Percentiles rank a stretch among this genome's conserved stretches.
These are phyloP conservation scores for Pitta sordida DNA, from an alignment of 2,113 vertebrate species.

Conservation along the genomic window DNA sequence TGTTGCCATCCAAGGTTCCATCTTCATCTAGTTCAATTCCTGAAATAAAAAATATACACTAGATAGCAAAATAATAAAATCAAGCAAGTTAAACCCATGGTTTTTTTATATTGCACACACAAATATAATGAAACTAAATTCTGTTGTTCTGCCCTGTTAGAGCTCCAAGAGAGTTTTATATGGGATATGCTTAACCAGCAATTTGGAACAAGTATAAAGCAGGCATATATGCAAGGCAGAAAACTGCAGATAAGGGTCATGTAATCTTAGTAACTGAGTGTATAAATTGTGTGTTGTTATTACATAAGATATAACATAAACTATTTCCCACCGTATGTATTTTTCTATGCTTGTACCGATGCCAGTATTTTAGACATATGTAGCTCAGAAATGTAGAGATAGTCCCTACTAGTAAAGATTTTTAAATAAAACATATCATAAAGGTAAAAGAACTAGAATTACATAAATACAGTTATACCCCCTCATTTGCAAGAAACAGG, in stretches of 20 bases:
- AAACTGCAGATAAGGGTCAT: neutral
- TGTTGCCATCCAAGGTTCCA: constrained; percentile 76
- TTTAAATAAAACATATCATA: neutral
- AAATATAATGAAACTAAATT: neutral
- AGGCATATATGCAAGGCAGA: neutral
- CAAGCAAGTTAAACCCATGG: neutral
- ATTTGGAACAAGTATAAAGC: neutral
- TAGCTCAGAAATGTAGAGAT: neutral
- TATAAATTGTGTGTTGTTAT: neutral
- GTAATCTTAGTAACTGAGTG: neutral
- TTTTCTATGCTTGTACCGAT: neutral
- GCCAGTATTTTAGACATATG: neutral
- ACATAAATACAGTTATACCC: no score
- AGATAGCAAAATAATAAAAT: neutral
- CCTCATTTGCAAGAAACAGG: no score
- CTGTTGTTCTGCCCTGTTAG: neutral
- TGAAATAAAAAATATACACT: constrained; percentile 33
- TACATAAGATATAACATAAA: neutral
- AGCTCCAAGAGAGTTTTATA: neutral
- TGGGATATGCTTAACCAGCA: neutral
- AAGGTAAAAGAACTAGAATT: neutral
- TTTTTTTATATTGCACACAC: neutral
- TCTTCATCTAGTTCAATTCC: constrained; percentile 91
- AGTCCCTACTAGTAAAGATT: neutral
- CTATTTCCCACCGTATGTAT: neutral